Percentiles rank a stretch among this genome's conserved stretches.
phyloP scores from a whole-genome alignment of 2,888 invertebrate genomes.

The Meta bourneti region DNA sequence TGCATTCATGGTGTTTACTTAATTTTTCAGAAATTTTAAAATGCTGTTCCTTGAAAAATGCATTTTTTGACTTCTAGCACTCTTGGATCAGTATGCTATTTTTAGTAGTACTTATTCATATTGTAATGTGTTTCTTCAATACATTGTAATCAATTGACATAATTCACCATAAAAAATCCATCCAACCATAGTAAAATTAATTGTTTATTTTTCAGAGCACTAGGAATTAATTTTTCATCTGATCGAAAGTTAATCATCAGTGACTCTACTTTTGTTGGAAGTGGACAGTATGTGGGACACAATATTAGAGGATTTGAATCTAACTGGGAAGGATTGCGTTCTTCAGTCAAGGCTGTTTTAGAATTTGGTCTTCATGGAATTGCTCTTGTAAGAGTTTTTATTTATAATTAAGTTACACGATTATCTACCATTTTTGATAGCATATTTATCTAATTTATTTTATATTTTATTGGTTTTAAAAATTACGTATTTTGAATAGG shows the following conservation, averaged over 20 bases:
- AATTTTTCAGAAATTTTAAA: too few species aligned
- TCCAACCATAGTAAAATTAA: too few species aligned
- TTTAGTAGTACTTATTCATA: neutral
- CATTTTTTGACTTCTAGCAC: neutral
- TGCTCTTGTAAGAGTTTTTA: conserved; percentile 54
- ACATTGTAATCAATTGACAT: neutral
- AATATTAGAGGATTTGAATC: conserved; percentile 82
- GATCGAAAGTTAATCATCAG: conserved; percentile 79
- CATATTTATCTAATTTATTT: neutral
- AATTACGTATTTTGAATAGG: too few species aligned
- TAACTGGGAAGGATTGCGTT: conserved; percentile 84
- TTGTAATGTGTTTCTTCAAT: neutral
- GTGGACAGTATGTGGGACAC: conserved; percentile 80
- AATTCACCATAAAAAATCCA: neutral
- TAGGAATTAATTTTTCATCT: conserved; percentile 78
- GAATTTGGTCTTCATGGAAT: conserved; percentile 61
- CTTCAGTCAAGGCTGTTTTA: conserved; percentile 80
- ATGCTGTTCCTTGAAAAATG: neutral
- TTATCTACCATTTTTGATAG: too few species aligned
- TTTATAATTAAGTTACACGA: neutral
- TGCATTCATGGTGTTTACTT: too few species aligned
- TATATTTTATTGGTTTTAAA: neutral
- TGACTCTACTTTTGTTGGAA: conserved; percentile 81
- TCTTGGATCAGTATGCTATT: neutral
- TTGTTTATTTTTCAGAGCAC: conserved; percentile 35